Evolutionary conservation across 2,888 invertebrate genomes (phyloP), one percentile per base, ranked within the genome.

Genomic region (Apodemia mormo): DNA sequence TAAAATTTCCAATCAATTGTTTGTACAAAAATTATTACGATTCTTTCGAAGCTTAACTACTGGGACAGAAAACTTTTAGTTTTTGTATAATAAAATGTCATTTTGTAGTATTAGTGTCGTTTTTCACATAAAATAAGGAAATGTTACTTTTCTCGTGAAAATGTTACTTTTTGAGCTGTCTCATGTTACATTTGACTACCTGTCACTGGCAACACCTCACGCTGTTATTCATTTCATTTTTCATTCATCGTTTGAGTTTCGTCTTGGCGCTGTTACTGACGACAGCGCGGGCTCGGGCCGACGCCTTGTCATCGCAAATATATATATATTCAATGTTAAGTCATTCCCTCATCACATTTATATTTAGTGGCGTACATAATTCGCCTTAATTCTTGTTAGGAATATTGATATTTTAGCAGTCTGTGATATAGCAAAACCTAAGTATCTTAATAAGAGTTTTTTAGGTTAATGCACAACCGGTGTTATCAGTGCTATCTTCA

Each of bases 361-460:
- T 79, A 82, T 84, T 79, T 82, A 82, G 80, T 85, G 84, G 83
- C 84, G 74, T 76, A 77, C 66, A 83, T 82, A 77, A 83, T 81
- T 84, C 87, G 89, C 84, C 84, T 80, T 85, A 76, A 78, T 82
- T 82, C 70, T 71, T 84, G 76, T 77, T 73, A 78, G 80, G 81
- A 82, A 82, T 85, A 86, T 87, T 88, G 88, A 83, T 87, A 87
- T 88, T 85, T 86, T 82, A 79, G 84, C 85, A 86, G 85, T 86
- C 89, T 91, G 92, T 91, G 92, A 89, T 92, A 90, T 85, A 90
- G 87, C 85, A 82, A 84, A 82, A 85, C 81, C 79, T 81, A 78
- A 79, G 81, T 86, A 85, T 85, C 85, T 84, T 82, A 82, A 81
- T 83, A 77, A 80, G 81, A 82, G 81, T 83, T 88, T 89, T 64